phyloP scores from a whole-genome alignment of 2,888 invertebrate genomes.

The Entomobrya multifasciata region DNA sequence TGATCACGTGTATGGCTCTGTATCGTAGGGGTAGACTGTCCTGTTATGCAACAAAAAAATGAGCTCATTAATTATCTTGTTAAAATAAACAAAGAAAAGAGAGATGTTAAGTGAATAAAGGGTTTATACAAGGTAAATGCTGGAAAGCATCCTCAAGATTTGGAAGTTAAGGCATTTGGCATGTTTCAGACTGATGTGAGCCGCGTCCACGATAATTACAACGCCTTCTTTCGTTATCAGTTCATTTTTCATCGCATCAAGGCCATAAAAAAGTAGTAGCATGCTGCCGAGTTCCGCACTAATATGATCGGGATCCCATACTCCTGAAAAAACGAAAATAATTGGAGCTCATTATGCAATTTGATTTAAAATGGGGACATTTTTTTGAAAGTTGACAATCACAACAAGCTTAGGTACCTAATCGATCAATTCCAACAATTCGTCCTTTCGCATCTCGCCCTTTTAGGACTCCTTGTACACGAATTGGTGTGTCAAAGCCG shows the following conservation, averaged over 20 bases:
- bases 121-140: slow-evolving; percentile 48
- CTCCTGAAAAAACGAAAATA: slow-evolving; percentile 13
- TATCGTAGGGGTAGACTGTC: slow-evolving; percentile 56
- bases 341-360: neutral
- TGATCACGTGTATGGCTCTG: slow-evolving; percentile 55
- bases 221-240: slow-evolving; percentile 50
- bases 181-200: slow-evolving; percentile 55
- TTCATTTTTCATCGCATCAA: slow-evolving; percentile 24
- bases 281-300: slow-evolving; percentile 53
- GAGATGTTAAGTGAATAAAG: neutral
- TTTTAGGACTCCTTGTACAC: slow-evolving; percentile 63
- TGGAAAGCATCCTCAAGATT: slow-evolving; percentile 42
- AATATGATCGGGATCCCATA: slow-evolving; percentile 58
- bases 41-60: slow-evolving; percentile 9
- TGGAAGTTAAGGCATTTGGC: slow-evolving; percentile 62
- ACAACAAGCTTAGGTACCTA: slow-evolving; percentile 14
- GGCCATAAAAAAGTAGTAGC: slow-evolving; percentile 51
- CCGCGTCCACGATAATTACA: slow-evolving; percentile 52
- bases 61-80: neutral
- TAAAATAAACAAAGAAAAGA: neutral
- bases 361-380: neutral
- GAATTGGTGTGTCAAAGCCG: slow-evolving; percentile 49
- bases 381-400: neutral
- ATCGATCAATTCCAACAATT: slow-evolving; percentile 59
- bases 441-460: slow-evolving; percentile 60